Evolutionary conservation across 2,888 invertebrate genomes (phyloP), one percentile per base, ranked within the genome.

Genomic region (Neoaliturus tenellus): DNA sequence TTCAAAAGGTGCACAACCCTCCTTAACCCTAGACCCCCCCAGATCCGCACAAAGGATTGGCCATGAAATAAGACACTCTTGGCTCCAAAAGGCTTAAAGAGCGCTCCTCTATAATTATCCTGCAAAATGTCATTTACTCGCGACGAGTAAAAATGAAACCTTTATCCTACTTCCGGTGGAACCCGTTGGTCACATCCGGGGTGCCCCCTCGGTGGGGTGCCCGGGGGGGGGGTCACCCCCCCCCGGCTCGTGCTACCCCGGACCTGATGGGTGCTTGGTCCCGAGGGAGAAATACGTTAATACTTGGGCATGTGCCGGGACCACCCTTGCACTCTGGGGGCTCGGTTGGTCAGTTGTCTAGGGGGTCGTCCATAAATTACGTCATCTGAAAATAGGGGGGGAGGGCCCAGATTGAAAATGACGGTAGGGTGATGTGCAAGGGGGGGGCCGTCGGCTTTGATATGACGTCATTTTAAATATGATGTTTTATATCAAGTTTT

Each of bases 81-180:
- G 23, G 28, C 28, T 1, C 25, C 23, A 71, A 69, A 75, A 41
- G 75, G 75, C 75, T 75, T 44, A 75, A 75, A 41, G 39, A 48
- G 48, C 1, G 25, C 71, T 71, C 51, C 78, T 78, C 78, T 78
- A 35, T 55, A 78, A 78, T 78, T 78, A 78, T 35, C 33, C n/a
- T 2, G 14, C n/a, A 55, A 78, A 78, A 48, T 75, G 75, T 75
- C 75, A 75, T 75, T 75, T 44, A 28, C 75, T 55, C 20, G 33
- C 75, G 75, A 48, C 78, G 51, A 55, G 55, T 78, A 78, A 78
- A 78, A 78, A 78, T 78, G 78, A 78, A 78, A 78, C 78, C 78
- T 78, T 78, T 78, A 78, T 78, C 78, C 78, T 4, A 78, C 78
- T 78, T 78, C 78, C 78, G 78, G 78, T 78, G 55, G 78, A 78